Conservation (phyloP, 2,797 vertebrate species). For the Diceros bicornis region DNA sequence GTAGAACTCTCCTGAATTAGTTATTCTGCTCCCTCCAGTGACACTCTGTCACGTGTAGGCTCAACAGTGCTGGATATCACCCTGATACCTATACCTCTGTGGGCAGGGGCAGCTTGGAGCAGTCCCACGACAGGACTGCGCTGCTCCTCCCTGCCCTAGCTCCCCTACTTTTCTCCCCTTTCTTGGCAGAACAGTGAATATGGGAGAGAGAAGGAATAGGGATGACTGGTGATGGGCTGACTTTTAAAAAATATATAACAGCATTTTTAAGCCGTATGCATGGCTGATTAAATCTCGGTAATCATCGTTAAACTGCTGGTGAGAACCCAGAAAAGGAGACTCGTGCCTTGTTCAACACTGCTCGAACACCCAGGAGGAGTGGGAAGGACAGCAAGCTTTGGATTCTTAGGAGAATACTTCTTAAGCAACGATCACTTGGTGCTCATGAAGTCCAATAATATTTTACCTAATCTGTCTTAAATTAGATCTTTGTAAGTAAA, state of each 20-base stretch:
- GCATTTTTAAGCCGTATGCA: not conserved
- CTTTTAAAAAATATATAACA: not conserved
- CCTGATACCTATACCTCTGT: not conserved
- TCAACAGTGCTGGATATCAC: not conserved
- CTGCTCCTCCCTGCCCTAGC: not conserved
- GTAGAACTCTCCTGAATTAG: constrained; percentile 30
- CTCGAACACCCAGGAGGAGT: not conserved
- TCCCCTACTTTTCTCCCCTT: not conserved
- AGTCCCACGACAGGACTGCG: not conserved
- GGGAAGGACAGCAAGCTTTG: not conserved
- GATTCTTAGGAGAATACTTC: constrained; percentile 63
- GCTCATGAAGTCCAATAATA: constrained; percentile 61
- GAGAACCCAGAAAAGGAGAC: not conserved
- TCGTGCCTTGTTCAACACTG: not conserved
- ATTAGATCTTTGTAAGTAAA: constrained; percentile 77
- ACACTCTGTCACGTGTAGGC: not conserved
- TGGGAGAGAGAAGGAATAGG: not conserved
- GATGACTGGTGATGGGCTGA: not conserved
- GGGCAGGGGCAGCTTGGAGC: not conserved
- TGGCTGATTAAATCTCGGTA: not conserved
- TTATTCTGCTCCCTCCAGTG: not conserved
- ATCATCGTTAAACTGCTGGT: not conserved
- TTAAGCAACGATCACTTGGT: constrained; percentile 71
- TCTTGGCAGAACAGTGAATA: not conserved
- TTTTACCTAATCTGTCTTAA: constrained; percentile 77